These are phyloP conservation scores for Kobus ellipsiprymnus DNA, from an alignment of 2,113 vertebrate species.

Conservation along the genomic window DNA sequence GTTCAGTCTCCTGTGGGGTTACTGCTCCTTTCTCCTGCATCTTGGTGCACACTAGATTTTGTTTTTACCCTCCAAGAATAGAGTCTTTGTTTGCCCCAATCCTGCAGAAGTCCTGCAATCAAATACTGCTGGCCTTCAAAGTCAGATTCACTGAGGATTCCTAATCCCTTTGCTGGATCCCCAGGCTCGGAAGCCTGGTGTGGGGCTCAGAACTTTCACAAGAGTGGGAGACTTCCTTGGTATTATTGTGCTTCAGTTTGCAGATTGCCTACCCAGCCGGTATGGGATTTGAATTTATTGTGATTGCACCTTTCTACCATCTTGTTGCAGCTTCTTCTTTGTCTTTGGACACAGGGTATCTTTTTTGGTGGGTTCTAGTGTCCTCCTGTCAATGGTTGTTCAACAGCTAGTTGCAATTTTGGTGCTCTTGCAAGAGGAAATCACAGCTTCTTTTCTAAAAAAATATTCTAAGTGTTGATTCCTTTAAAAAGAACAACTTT, in stretches of 20 bases:
- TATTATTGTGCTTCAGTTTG: neutral
- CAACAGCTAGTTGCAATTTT: neutral
- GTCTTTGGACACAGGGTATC: neutral
- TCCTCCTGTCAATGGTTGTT: neutral
- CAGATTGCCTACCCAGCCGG: neutral
- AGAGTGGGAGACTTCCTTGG: neutral
- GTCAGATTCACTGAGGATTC: neutral
- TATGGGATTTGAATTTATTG: neutral
- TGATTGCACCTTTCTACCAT: neutral
- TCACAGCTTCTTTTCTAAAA: neutral
- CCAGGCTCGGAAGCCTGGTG: neutral
- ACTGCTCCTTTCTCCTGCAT: neutral
- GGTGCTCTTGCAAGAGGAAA: neutral
- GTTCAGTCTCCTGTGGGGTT: neutral
- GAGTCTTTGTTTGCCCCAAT: neutral
- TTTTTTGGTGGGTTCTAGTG: neutral
- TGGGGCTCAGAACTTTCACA: neutral
- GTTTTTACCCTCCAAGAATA: neutral
- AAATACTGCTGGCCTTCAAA: neutral
- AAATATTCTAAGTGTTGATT: neutral
- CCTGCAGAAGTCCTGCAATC: neutral
- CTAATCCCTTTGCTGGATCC: neutral
- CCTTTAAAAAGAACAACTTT: neutral
- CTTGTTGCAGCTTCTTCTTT: neutral
- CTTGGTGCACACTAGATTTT: neutral